Conservation (phyloP, 1,140 invertebrate species). For the Ceratina calcarata region DNA sequence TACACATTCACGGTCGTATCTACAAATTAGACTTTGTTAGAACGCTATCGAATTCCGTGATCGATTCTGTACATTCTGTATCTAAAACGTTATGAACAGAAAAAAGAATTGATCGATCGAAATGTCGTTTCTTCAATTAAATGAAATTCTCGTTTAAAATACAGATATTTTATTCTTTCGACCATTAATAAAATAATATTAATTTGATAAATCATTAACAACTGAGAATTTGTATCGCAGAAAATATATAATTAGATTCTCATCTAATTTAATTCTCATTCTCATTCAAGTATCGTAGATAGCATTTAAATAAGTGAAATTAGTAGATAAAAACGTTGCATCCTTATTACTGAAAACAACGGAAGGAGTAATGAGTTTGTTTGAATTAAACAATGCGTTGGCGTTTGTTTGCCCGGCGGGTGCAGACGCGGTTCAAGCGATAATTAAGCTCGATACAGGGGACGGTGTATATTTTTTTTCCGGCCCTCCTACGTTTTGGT, state of each 20-base stretch:
- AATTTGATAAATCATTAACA: too few species aligned
- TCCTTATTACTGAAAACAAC: conserved; percentile 1
- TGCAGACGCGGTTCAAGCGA: conserved; percentile 25
- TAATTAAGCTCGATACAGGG: conserved; percentile 43
- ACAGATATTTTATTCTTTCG: too few species aligned
- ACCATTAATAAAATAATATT: too few species aligned
- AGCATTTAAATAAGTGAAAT: neutral
- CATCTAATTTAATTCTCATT: too few species aligned
- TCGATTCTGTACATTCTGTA: neutral
- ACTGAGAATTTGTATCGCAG: too few species aligned
- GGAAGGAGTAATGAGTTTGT: neutral
- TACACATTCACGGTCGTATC: neutral
- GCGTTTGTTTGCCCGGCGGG: conserved; percentile 20
- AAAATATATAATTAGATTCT: too few species aligned
- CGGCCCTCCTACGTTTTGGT: neutral
- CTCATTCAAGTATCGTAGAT: neutral
- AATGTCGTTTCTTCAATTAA: too few species aligned
- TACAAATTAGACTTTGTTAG: neutral
- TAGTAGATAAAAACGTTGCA: neutral
- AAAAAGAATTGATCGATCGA: too few species aligned
- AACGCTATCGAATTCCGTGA: neutral
- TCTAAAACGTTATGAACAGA: too few species aligned
- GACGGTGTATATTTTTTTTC: neutral
- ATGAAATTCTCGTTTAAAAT: too few species aligned
- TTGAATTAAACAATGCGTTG: conserved; percentile 38